Evolutionary conservation across 2,113 vertebrate species (phyloP).

Genomic region (Choloepus hoffmanni): DNA sequence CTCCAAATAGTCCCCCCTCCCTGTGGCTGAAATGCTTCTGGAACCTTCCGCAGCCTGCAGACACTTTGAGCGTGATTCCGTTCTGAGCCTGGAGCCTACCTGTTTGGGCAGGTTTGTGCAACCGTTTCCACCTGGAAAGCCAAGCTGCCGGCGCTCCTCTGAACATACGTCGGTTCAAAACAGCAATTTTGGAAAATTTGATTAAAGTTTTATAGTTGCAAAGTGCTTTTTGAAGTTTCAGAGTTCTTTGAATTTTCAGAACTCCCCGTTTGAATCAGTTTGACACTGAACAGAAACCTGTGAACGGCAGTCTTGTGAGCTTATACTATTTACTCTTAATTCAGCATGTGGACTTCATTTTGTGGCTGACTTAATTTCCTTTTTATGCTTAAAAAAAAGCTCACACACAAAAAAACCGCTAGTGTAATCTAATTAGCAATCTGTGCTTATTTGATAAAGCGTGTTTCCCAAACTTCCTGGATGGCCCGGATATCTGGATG

Average conservation of each 20-base stretch:
- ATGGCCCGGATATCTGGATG: accelerated
- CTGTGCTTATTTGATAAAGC: not conserved
- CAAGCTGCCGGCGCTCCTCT: not conserved
- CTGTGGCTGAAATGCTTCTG: not conserved
- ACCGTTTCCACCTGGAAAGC: not conserved
- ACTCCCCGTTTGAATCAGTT: not conserved
- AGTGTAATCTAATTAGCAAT: not conserved
- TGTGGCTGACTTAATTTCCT: not conserved
- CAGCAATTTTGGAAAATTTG: not conserved
- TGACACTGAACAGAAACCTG: not conserved
- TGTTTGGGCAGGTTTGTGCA: too few relatives aligned
- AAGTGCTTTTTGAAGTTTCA: not conserved
- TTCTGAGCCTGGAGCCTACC: not conserved
- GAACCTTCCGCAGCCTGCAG: not conserved
- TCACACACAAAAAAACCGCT: not conserved
- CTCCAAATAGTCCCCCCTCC: not conserved
- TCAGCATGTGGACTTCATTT: not conserved
- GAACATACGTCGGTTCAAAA: not conserved
- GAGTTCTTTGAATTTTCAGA: not conserved
- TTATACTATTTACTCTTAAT: accelerated
- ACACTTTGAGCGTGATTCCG: not conserved
- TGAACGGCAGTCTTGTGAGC: not conserved
- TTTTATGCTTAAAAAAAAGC: not conserved
- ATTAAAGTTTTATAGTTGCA: not conserved
- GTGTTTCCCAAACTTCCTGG: accelerated